A percentile compares a stretch with the other conserved stretches of the same genome.
Conservation (phyloP, 2,888 invertebrate species). For the Resseliella maxima region DNA sequence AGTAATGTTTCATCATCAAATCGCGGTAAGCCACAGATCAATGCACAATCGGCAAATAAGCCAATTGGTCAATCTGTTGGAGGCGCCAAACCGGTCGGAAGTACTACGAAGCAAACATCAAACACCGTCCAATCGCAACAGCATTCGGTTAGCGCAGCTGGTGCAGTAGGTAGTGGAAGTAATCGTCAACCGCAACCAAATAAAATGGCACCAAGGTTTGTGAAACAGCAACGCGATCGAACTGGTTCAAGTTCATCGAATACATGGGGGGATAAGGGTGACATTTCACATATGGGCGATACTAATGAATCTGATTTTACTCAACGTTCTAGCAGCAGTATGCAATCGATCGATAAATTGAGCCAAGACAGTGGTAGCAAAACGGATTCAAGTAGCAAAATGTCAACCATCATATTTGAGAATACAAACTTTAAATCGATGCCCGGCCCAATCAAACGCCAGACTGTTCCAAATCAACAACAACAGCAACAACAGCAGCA, state of each 20-base stretch:
- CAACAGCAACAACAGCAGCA: too few relatives aligned
- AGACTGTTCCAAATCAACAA: conserved; percentile 64
- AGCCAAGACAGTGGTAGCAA: conserved; percentile 69
- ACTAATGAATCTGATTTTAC: background rate
- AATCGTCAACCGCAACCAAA: conserved; percentile 70
- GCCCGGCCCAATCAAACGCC: conserved; percentile 69
- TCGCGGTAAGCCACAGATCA: conserved; percentile 13
- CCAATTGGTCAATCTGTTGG: conserved; percentile 55
- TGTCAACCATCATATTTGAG: conserved; percentile 90
- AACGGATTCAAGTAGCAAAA: conserved; percentile 63
- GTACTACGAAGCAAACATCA: conserved; percentile 67
- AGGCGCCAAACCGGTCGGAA: conserved; percentile 63
- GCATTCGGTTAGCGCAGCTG: background rate
- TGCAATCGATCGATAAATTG: conserved; percentile 67
- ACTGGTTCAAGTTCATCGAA: conserved; percentile 68
- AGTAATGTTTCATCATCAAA: background rate
- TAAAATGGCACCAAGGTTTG: conserved; percentile 81
- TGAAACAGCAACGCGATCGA: conserved; percentile 76
- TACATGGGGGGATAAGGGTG: conserved; percentile 84
- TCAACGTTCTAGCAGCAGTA: background rate
- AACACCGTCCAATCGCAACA: conserved; percentile 66
- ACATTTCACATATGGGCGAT: background rate
- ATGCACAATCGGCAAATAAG: background rate
- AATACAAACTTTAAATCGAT: conserved; percentile 89
- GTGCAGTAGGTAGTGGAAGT: conserved; percentile 6